Evolutionary conservation across 1,140 invertebrate genomes (phyloP).

Genomic region (Lordiphosa mommai): DNA sequence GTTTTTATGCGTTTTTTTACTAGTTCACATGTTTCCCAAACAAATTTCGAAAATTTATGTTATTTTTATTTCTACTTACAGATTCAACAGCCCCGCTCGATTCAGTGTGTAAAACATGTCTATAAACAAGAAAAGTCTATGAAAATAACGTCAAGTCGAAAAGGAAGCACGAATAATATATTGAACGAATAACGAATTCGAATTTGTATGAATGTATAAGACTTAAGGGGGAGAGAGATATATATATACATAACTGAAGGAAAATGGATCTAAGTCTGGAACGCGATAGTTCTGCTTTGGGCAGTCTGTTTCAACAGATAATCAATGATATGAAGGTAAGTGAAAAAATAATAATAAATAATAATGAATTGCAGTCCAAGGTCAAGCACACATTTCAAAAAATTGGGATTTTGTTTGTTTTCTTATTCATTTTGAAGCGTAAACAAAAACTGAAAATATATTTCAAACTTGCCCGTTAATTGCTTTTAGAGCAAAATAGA

Average conservation of each 20-base stretch:
- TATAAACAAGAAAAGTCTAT: slow-evolving; percentile 35
- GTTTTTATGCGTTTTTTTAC: slow-evolving; percentile 60
- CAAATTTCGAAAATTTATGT: slow-evolving; percentile 53
- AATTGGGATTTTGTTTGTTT: slow-evolving; percentile 16
- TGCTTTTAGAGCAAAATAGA: slow-evolving; percentile 16
- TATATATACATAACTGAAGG: slow-evolving; percentile 19
- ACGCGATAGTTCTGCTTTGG: slow-evolving; percentile 89
- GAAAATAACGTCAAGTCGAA: slow-evolving; percentile 8
- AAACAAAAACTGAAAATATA: background rate
- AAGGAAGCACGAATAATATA: slow-evolving; percentile 1
- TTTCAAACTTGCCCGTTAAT: slow-evolving; percentile 11
- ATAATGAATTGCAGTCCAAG: slow-evolving; percentile 49
- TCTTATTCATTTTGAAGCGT: background rate
- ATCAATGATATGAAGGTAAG: slow-evolving; percentile 92
- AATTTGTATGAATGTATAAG: slow-evolving; percentile 18
- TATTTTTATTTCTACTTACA: background rate
- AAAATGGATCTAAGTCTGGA: slow-evolving; percentile 87
- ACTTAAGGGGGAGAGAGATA: slow-evolving; percentile 2
- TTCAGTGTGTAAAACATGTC: background rate
- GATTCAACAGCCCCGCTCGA: no score
- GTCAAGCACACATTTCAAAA: slow-evolving; percentile 23
- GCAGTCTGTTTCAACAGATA: slow-evolving; percentile 91
- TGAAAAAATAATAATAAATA: slow-evolving; percentile 42
- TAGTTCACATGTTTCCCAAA: slow-evolving; percentile 9
- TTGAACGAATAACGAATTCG: slow-evolving; percentile 28